Percentiles rank a stretch among this genome's conserved stretches.
Evolutionary conservation across 2,113 vertebrate genomes (phyloP).

Genomic region (Genyomyrus donnyi): DNA sequence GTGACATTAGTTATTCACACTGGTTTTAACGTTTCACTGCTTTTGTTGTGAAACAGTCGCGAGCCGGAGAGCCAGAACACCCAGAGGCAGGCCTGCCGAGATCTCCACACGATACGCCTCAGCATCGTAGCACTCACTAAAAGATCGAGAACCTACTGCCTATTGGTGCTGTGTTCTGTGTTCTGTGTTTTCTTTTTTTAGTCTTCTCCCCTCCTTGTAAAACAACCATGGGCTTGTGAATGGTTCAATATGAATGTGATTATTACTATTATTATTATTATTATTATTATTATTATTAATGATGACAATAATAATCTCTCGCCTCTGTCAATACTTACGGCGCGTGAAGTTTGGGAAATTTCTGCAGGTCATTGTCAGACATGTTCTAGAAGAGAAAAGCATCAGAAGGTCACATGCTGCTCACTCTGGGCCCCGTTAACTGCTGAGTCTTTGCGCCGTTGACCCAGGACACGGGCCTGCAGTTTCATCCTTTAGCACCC

Average conservation of each 20-base stretch:
- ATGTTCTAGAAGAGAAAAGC: conserved; percentile 67
- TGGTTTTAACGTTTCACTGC: background rate
- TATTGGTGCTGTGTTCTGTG: background rate
- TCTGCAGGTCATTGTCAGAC: conserved; percentile 86
- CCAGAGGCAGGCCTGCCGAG: background rate
- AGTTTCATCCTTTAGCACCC: background rate
- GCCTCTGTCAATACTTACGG: conserved; percentile 71
- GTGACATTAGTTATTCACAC: background rate
- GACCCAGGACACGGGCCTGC: background rate
- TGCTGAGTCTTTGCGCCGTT: background rate
- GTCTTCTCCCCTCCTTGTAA: background rate
- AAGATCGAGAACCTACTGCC: background rate
- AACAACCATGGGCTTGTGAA: background rate
- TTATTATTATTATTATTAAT: background rate
- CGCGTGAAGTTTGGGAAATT: conserved; percentile 81
- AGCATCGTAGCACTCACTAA: background rate
- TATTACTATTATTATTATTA: background rate
- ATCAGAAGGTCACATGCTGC: background rate
- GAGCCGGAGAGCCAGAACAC: too few species aligned
- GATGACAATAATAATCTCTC: background rate
- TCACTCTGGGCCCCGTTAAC: background rate
- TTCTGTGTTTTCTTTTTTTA: background rate
- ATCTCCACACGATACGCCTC: background rate
- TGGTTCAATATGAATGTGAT: background rate
- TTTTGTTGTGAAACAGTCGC: background rate